Base-by-base conservation (phyloP, 2,113 vertebrate species). In the Theropithecus gelada region DNA sequence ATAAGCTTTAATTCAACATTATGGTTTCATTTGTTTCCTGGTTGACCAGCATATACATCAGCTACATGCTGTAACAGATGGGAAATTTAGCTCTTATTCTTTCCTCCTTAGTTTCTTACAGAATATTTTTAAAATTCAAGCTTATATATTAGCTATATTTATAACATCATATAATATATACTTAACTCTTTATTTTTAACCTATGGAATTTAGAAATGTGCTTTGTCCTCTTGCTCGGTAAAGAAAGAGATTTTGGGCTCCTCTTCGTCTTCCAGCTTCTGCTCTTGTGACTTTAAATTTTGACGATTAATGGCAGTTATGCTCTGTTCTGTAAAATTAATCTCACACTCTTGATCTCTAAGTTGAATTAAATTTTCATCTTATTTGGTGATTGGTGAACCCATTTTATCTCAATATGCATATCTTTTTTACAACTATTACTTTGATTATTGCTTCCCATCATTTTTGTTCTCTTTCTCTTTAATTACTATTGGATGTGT, bases 31-130 rank as follows among this genome's bases (percentile, higher is more conserved):
- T n/a, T 43, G 18, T 43, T 35, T 96, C 27, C 6, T 73, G 72
- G 9, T 64, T 78, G 30, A 38, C 43, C 13, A 64, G 38, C 3
- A 18, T n/a, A 35, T 72, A 70, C 9, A 22, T 16, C 27, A 57
- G 20, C 2, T 8, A 0, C 30, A 8, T 14, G 2, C 9, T 83
- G 14, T 8, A 6, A 8, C 52, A 3, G 5, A 27, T 30, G 25
- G 13, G 55, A 64, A 30, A n/a, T 48, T 75, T 35, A 27, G 43
- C 38, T 64, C 35, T 9, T 55, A 25, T 66, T 30, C 70, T 81
- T 72, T 7, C 22, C 17, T 27, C 17, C 25, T 16, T 52, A 7
- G 35, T 40, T 23, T 84, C 79, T 27, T 83, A 43, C 13, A 38
- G 30, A 75, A 45, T 7, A 9, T 43, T 55, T 83, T n/a, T 3